Base-by-base conservation (phyloP, 2,113 vertebrate genomes). In the Mustela nigripes region DNA sequence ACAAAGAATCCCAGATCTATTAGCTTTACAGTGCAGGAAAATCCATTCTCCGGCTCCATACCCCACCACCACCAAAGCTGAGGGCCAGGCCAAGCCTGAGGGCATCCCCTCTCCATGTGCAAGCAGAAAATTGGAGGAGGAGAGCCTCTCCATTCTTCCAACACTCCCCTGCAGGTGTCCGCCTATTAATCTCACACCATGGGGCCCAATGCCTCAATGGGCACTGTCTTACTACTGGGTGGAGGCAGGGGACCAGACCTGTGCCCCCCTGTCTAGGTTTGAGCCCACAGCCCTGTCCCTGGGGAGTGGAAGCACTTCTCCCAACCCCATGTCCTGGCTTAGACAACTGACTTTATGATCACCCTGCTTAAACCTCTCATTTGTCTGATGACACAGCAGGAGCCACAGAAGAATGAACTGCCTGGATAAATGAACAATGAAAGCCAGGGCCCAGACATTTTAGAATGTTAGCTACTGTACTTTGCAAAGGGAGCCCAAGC, bases 181-280 rank as follows among this genome's bases (percentile, higher is more conserved):
- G 4, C n/a, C 45, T 18, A 1, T 22, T 15, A 39, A 31, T 6
- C n/a, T 53, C 39, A 50, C 0, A 4, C 21, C 5, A 1, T 42
- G 36, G 31, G 22, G 28, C 63, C 48, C 4, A 21, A 14, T 2
- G 28, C n/a, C 69, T 71, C 9, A 0, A 4, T 24, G 76, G 36
- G 16, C 15, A 28, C 28, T 9, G 12, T 36, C 28, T 80, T 93
- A 56, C 78, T 42, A 0, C 36, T 11, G n/a, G 58, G n/a, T 31
- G 19, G 53, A 39, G n/a, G 6, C 28, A 45, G 22, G 39, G 36
- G 31, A 48, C 11, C 21, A 74, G 80, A 26, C 10, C 50, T 0
- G 21, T 83, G 50, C 33, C 62, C 76, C 10, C 28, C 7, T 18
- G 5, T 5, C 39, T 11, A 36, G 74, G 9, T 24, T 26, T 76